phyloP scores from a whole-genome alignment of 2,888 invertebrate species.

The Gymnoscelis rufifasciata region DNA sequence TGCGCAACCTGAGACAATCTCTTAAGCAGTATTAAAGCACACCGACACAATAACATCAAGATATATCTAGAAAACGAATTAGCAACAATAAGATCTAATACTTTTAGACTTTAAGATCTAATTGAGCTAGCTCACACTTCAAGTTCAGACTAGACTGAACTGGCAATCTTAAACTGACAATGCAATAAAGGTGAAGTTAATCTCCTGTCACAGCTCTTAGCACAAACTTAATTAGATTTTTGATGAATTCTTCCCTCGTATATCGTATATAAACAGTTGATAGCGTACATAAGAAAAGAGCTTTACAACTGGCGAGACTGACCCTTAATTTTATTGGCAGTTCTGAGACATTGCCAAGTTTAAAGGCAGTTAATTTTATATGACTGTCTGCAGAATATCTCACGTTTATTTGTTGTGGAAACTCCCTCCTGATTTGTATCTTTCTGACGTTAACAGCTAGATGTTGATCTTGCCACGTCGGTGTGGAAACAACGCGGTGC shows the following conservation, averaged over 20 bases:
- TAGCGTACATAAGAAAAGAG: slow-evolving; percentile 16
- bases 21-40: no score
- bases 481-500: no score
- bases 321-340: slow-evolving; percentile 17
- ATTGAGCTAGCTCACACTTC: not conserved
- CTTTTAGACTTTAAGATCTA: no score
- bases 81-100: not conserved
- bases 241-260: slow-evolving; percentile 51
- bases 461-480: not conserved
- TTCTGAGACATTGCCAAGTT: slow-evolving; percentile 20
- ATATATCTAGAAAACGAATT: not conserved
- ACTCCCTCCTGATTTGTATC: not conserved
- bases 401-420: slow-evolving; percentile 16
- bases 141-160: slow-evolving; percentile 32
- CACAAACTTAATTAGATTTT: slow-evolving; percentile 61
- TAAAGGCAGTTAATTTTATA: slow-evolving; percentile 18
- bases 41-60: no score
- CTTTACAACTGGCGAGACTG: slow-evolving; percentile 18
- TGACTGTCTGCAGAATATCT: slow-evolving; percentile 16
- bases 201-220: slow-evolving; percentile 60
- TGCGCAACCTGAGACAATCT: no score
- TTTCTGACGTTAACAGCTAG: not conserved
- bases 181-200: slow-evolving; percentile 71
- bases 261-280: slow-evolving; percentile 27
- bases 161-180: slow-evolving; percentile 41